A percentile compares a stretch with the other conserved stretches of the same genome.
Evolutionary conservation across 2,797 vertebrate species (phyloP).

Genomic region (Sphenopsis melanotis): DNA sequence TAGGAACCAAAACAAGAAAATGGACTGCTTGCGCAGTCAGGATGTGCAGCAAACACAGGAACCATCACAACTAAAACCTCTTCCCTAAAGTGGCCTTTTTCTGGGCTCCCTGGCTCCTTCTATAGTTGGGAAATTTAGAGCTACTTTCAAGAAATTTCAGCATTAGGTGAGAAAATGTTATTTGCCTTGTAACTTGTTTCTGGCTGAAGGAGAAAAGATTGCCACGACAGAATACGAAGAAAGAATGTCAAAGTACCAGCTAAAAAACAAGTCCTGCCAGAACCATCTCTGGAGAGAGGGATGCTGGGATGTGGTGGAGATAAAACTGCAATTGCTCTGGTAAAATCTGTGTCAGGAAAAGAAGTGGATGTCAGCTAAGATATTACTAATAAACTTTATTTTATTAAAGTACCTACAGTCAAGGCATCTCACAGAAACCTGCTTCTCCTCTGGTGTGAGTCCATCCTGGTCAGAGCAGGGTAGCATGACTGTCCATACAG

Average conservation of each 20-base stretch:
- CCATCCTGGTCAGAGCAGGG: neutral
- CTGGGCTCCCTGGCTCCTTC: neutral
- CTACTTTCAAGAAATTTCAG: neutral
- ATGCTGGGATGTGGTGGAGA: neutral
- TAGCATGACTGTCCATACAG: neutral
- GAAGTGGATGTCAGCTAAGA: neutral
- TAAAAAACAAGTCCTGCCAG: neutral
- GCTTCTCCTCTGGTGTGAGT: neutral
- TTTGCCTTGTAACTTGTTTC: neutral
- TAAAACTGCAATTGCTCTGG: neutral
- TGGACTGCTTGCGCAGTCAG: neutral
- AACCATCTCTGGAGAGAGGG: neutral
- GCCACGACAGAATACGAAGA: neutral
- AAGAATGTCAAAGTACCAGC: neutral
- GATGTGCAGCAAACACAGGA: neutral
- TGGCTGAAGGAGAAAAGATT: neutral
- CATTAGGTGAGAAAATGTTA: neutral
- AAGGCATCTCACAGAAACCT: neutral
- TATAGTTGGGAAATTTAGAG: neutral
- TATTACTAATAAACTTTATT: neutral
- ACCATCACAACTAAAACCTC: neutral
- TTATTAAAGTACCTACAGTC: neutral
- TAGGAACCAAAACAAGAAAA: neutral
- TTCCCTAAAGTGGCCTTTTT: neutral
- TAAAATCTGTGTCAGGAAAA: neutral